Conservation (phyloP, 92 coral and sea anemone species). For the Zoanthus sociatus region DNA sequence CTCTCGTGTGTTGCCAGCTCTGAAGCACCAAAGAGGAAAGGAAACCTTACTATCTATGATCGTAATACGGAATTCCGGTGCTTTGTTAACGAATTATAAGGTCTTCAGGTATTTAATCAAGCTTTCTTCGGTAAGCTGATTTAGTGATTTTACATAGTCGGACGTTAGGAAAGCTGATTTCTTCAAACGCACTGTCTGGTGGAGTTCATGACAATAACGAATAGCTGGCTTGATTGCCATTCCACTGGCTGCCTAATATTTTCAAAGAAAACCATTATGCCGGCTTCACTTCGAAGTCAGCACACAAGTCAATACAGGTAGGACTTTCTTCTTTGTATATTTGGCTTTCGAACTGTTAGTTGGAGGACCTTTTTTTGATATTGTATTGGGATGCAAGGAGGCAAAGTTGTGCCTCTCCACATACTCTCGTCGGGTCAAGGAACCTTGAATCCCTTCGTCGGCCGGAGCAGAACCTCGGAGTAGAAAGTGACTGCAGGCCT, state of each 20-base stretch:
- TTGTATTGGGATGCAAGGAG: constrained; percentile 6
- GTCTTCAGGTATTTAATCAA: constrained; percentile 14
- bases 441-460: neutral
- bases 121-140: constrained; percentile 27
- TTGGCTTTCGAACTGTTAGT: neutral
- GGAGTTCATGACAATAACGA: constrained; percentile 31
- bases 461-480: constrained; percentile 19
- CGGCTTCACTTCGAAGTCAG: constrained; percentile 24
- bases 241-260: neutral
- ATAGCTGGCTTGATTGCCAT: constrained; percentile 13
- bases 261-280: constrained; percentile 4
- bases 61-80: constrained; percentile 11
- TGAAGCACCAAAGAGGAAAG: constrained; percentile 11
- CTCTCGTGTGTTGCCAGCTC: no score
- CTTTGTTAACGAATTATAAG: neutral
- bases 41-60: neutral
- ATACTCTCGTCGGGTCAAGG: constrained; percentile 10
- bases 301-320: constrained; percentile 33
- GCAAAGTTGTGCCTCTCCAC: constrained; percentile 3
- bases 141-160: constrained; percentile 25
- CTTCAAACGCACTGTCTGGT: constrained; percentile 16
- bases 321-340: neutral
- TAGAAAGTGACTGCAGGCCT: constrained; percentile 7
- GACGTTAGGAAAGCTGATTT: constrained; percentile 40
- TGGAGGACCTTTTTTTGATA: constrained; percentile 16